Evolutionary conservation across 2,888 invertebrate species (phyloP), one percentile per base, ranked within the genome.

Genomic region (Eupeodes luniger): DNA sequence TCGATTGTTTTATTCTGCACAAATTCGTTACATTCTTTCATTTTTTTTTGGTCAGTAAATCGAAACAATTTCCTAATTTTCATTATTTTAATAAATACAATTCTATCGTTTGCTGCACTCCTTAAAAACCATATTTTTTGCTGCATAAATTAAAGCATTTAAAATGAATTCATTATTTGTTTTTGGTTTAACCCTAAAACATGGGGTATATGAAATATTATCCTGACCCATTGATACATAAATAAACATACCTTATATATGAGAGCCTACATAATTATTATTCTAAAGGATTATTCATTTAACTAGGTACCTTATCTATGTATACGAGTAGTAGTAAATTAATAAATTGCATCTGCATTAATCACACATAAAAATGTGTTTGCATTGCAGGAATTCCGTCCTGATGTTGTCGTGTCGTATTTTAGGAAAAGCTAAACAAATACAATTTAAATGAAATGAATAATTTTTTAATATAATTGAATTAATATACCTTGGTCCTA

Each of bases 301-400:
- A 62, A 62, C n/a, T 44, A n/a, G n/a, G n/a, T n/a, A 47, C 16
- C 40, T 40, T 40, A 9, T 40, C 4, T 40, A 4, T 2, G 27
- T 3, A 27, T 27, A 40, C 40, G 40, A 7, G 40, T 5, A 40
- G 40, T 5, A 40, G 16, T 11, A n/a, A 9, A 47, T 64, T 44
- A 19, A 47, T 47, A 64, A 40, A 67, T 67, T 51, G n/a, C 16
- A 67, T 67, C 49, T 69, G 69, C 69, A 69, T 69, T 85, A 77
- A 85, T 81, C 72, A 64, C 27, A 27, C 27, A n/a, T 64, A 69
- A 19, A 59, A 84, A 19, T 74, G 53, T 84, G 75, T 34, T 70
- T 59, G 69, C 75, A 84, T 59, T 78, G 51, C 67, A 74, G 77
- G 61, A 0, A 4, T n/a, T 16, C 5, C 27, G 27, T 27, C 27